Base-by-base conservation (phyloP, 2,797 vertebrate genomes). In the Gobio occitaniae region DNA sequence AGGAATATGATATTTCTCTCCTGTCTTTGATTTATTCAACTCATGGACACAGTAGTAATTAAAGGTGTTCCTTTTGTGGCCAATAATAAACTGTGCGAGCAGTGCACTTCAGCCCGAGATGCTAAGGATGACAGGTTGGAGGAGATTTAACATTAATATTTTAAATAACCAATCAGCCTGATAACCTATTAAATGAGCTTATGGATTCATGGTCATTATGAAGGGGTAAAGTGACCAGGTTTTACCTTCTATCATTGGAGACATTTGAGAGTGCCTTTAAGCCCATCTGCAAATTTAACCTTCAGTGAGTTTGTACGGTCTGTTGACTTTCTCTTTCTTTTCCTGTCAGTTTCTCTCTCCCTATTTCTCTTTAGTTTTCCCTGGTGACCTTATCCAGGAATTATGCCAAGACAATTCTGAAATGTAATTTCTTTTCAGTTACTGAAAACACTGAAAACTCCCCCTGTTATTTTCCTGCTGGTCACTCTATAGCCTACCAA, bases 271-370 rank as follows among this genome's bases (percentile, higher is more conserved):
- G 12, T 15, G 29, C 2, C 61, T 79, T 63, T 21, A 44, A 19
- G 6, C 21, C 38, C 21, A 25, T 72, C 47, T 50, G n/a, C 70
- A 72, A 16, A 50, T 17, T 11, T 41, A n/a, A 50, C 11, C 21
- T 44, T 44, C 11, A 72, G 21, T 16, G 19, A 36, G 41, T 9
- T 48, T 48, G 4, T 66, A 50, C 1, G 63, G 59, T 78, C 75
- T 16, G 1, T 80, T 80, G 59, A 66, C 61, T 80, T 80, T 29
- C 13, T 76, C 59, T 66, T 65, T 83, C 32, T 25, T 48, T 83
- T 54, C 21, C 29, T n/a, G 59, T 80, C 32, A 44, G 69, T 36
- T 59, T 63, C 11, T 29, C 16, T 50, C 41, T 41, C n/a, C 36
- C 9, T 16, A 8, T 72, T 32, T 32, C 63, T 65, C 6, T 32